Percentiles rank a stretch among this genome's conserved stretches.
phyloP scores from a whole-genome alignment of 2,797 vertebrate species.

The Paguma larvata region DNA sequence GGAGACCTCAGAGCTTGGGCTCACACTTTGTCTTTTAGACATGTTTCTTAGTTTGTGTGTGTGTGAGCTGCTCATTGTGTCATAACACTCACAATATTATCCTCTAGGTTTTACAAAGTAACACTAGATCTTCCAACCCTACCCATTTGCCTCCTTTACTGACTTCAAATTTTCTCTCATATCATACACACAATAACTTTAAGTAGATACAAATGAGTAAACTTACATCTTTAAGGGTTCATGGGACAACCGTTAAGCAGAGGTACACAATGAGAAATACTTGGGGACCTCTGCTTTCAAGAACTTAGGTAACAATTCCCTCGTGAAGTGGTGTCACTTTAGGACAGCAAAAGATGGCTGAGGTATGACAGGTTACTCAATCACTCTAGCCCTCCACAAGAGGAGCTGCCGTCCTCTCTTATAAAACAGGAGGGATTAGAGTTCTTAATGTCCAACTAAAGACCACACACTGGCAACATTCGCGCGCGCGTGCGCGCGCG shows the following conservation, averaged over 20 bases:
- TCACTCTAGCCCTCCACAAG: neutral
- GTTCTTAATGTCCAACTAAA: neutral
- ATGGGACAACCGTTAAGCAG: neutral
- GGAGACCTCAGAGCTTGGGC: neutral
- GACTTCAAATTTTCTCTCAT: neutral
- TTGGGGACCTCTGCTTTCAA: neutral
- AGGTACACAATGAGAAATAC: neutral
- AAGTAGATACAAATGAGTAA: neutral
- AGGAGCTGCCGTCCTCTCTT: neutral
- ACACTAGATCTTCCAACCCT: neutral
- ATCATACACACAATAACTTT: neutral
- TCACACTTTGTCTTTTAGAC: neutral
- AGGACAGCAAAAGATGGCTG: neutral
- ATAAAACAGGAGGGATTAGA: neutral
- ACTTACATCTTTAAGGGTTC: neutral
- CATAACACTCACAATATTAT: no score
- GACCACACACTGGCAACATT: neutral
- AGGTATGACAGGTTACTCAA: neutral
- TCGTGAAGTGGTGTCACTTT: neutral
- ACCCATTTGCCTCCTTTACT: neutral
- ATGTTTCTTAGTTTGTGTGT: neutral
- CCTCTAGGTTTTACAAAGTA: neutral
- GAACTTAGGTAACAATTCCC: neutral
- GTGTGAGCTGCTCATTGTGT: neutral
- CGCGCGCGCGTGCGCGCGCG: neutral